A percentile compares a stretch with the other conserved stretches of the same genome.
Evolutionary conservation across 2,888 invertebrate genomes (phyloP).

Genomic region (Digitonthophagus gazella): DNA sequence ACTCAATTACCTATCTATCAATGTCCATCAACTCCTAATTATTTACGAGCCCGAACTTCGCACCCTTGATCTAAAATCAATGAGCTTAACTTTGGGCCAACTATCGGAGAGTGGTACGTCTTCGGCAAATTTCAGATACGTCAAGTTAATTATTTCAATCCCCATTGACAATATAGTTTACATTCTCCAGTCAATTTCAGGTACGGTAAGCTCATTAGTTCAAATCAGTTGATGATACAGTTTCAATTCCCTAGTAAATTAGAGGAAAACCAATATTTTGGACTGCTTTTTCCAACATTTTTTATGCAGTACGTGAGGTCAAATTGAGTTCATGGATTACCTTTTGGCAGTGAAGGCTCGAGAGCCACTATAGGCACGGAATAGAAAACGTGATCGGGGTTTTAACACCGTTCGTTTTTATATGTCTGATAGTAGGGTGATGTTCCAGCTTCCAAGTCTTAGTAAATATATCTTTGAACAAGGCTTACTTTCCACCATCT

Average conservation of each 20-base stretch:
- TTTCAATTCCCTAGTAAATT: no score
- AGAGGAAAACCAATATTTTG: not conserved
- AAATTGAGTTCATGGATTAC: not conserved
- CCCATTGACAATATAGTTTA: not conserved
- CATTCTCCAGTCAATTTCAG: no score
- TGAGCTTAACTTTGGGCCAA: not conserved
- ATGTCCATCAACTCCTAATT: constrained; percentile 7
- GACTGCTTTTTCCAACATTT: not conserved
- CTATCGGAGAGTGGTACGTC: not conserved
- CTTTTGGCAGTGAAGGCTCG: not conserved
- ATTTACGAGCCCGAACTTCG: constrained; percentile 4
- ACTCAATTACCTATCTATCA: constrained; percentile 16
- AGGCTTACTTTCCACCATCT: no score
- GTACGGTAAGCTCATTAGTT: no score
- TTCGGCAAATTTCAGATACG: not conserved
- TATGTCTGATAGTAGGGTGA: not conserved
- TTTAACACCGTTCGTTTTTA: not conserved
- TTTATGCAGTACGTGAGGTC: not conserved
- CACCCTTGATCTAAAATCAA: constrained; percentile 6
- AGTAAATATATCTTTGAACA: not conserved
- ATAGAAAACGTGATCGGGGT: not conserved
- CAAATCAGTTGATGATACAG: no score
- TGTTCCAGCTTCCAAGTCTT: not conserved
- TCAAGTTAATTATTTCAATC: not conserved
- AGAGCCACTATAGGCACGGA: not conserved